Percentiles rank a stretch among this genome's conserved stretches.
phyloP scores from a whole-genome alignment of 2,888 invertebrate species.

The Sicus ferrugineus region DNA sequence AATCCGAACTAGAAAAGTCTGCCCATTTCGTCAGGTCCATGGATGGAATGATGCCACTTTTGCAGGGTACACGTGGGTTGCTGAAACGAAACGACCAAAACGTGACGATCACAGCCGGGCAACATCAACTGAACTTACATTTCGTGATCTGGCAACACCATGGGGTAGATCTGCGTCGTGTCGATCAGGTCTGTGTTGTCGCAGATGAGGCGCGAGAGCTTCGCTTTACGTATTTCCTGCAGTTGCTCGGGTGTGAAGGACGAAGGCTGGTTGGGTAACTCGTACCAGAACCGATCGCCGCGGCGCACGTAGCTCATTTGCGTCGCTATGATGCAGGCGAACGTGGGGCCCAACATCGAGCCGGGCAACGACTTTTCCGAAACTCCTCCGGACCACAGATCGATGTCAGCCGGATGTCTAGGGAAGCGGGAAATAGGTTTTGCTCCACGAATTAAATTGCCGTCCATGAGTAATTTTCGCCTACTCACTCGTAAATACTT shows the following conservation, averaged over 20 bases:
- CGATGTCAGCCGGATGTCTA: conserved; percentile 88
- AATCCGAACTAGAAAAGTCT: conserved; percentile 70
- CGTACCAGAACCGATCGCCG: conserved; percentile 95
- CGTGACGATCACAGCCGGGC: background rate
- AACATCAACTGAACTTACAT: conserved; percentile 72
- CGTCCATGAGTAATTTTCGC: background rate
- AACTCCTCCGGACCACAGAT: conserved; percentile 94
- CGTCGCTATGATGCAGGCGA: conserved; percentile 91
- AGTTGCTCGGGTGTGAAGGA: conserved; percentile 89
- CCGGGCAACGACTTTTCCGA: conserved; percentile 89
- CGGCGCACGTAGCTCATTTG: conserved; percentile 89
- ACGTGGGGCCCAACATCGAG: conserved; percentile 92
- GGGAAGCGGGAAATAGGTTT: background rate
- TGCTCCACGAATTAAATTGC: conserved; percentile 10
- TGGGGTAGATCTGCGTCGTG: conserved; percentile 88
- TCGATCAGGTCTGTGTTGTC: conserved; percentile 93
- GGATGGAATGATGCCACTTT: conserved; percentile 84
- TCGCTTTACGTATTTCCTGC: conserved; percentile 80
- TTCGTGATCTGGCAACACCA: conserved; percentile 92
- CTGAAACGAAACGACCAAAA: conserved; percentile 65
- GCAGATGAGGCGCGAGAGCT: conserved; percentile 84
- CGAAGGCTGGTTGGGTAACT: conserved; percentile 89
- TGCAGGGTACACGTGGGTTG: conserved; percentile 92
- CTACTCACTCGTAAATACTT: conserved; percentile 79
- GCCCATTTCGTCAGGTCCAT: conserved; percentile 93